Evolutionary conservation across 1,140 invertebrate species (phyloP), one percentile per base, ranked within the genome.

Genomic region (Listronotus bonariensis): DNA sequence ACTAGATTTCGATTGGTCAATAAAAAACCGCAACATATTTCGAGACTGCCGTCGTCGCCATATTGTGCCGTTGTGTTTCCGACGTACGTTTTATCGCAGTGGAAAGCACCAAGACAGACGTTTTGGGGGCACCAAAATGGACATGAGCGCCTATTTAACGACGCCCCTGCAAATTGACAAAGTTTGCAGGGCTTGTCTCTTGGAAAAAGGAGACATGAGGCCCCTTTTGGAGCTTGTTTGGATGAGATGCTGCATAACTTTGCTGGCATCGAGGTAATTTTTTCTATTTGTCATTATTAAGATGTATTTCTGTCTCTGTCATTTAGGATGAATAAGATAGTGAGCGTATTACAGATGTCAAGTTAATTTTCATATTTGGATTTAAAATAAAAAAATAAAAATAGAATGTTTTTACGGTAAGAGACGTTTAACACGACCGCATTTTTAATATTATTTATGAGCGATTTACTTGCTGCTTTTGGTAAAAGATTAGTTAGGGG

Each of bases 201-300:
- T 75, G 15, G 73, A 77, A 71, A 80, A 79, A 59, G 78, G 77
- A 41, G 76, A 79, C 42, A 81, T 81, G 80, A 76, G 73, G 58
- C 77, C 77, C n/a, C 68, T 81, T 46, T 77, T 68, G 80, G 79
- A 6, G 77, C 79, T 40, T 81, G 78, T 72, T 68, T 81, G 31
- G 79, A 81, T 68, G 78, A 80, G 72, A 81, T 81, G 80, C 67
- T 81, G 11, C 68, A 73, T 52, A 74, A 74, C n/a, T 78, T 81
- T 54, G 75, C 79, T 49, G 71, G 73, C 20, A 67, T 81, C 18
- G 64, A 80, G 73, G 80, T 81, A 77, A 72, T 46, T 45, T 46
- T 59, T 36, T 12, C n/a, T 38, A 32, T 62, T 31, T n/a, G 18
- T 38, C 11, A 17, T 38, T 43, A 54, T 26, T 61, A 15, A 14